phyloP scores from a whole-genome alignment of 1,140 invertebrate genomes.

The Hyles euphorbiae region DNA sequence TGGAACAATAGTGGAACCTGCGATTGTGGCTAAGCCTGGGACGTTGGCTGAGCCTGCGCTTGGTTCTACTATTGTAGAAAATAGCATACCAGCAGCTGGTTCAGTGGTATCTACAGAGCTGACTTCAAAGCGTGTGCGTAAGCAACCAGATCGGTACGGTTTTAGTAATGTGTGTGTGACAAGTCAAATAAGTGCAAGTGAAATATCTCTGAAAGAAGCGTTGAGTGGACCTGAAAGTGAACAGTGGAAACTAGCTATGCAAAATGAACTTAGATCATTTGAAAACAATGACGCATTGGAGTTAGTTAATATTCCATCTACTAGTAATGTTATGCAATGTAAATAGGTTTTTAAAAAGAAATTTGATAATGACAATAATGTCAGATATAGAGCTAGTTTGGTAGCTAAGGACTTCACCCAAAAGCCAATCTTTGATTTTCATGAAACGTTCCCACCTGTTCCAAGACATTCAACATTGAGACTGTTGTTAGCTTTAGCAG shows the following conservation, averaged over 20 bases:
- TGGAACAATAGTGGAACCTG: no score
- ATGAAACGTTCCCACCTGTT: not conserved
- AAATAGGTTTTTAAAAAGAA: not conserved
- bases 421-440: not conserved
- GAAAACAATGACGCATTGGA: slow-evolving; percentile 17
- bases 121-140: not conserved
- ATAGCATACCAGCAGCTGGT: no score
- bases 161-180: slow-evolving; percentile 7
- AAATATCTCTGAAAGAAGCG: not conserved
- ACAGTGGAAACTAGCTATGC: slow-evolving; percentile 17
- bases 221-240: slow-evolving; percentile 11
- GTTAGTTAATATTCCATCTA: slow-evolving; percentile 16
- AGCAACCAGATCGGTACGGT: slow-evolving; percentile 10
- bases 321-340: not conserved
- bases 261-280: slow-evolving; percentile 15
- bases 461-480: slow-evolving; percentile 1
- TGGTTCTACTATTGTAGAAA: no score
- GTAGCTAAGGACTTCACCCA: not conserved
- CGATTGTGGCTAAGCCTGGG: no score
- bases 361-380: not conserved
- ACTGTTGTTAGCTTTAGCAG: not conserved
- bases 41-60: no score
- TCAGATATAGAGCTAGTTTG: not conserved
- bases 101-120: no score
- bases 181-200: slow-evolving; percentile 3